Evolutionary conservation across 2,113 vertebrate genomes (phyloP), one percentile per base, ranked within the genome.

Genomic region (Merops nubicus): DNA sequence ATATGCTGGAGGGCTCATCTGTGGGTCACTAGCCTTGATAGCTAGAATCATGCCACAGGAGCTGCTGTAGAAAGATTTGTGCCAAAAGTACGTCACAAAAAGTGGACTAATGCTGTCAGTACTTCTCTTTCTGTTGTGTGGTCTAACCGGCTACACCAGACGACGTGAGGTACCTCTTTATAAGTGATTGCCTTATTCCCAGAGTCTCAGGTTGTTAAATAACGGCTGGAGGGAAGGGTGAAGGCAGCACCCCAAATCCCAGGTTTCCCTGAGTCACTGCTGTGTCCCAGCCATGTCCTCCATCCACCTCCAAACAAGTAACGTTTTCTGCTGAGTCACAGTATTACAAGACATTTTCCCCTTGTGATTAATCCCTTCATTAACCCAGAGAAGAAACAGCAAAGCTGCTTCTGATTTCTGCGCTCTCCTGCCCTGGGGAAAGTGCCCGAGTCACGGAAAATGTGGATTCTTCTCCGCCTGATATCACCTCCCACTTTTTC

Each of bases 251-350:
- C 14, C 11, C 12, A 78, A 42, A 51, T 43, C 25, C 60, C 90
- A 57, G 8, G 15, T 81, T 95, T 92, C 34, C 56, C 76, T 93
- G 92, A 96, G 56, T 96, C 96, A 86, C 6, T 83, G 62, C 70
- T 68, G 9, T 43, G 62, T 72, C 23, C 48, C 0, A 0, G 10
- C 45, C 6, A 2, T 31, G 50, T 63, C 20, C 38, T 81, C 50
- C 36, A 60, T 63, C 45, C 5, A 4, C 73, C 47, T 92, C 68
- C 60, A 84, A 31, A 8, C 28, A 75, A 74, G 36, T 68, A 72
- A 64, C 0, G 0, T 48, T 92, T 97, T 95, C 73, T 96, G 93
- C 96, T 94, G 92, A 93, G 73, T 97, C 95, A 96, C 56, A 2
- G 76, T 19, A 78, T 95, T 81, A 88, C 81, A 80, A 89, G 7